A percentile compares a stretch with the other conserved stretches of the same genome.
phyloP scores from a whole-genome alignment of 2,888 invertebrate genomes.

The Eueremaeus valkanovi region DNA sequence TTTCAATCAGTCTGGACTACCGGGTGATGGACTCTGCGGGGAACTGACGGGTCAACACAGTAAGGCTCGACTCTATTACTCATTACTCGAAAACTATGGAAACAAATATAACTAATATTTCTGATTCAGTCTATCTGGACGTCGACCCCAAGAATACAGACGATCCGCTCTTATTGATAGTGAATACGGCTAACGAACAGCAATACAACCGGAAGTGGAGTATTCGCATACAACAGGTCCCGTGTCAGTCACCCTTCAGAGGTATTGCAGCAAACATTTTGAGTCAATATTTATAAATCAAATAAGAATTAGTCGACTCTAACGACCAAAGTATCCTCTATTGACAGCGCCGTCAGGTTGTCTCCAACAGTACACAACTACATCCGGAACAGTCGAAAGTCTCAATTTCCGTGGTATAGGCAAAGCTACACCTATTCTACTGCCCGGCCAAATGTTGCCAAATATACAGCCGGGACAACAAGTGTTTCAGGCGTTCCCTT shows the following conservation, averaged over 20 bases:
- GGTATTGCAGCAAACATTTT: constrained; percentile 2
- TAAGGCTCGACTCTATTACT: neutral
- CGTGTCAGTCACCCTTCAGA: constrained; percentile 43
- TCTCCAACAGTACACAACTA: constrained; percentile 42
- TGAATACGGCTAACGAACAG: constrained; percentile 44
- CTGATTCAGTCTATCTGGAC: constrained; percentile 41
- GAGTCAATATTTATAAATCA: no score
- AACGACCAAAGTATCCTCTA: no score
- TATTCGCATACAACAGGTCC: constrained; percentile 42
- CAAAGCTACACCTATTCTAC: constrained; percentile 29
- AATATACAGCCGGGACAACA: constrained; percentile 3
- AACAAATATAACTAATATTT: neutral
- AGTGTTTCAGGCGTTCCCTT: neutral
- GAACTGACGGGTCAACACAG: constrained; percentile 69
- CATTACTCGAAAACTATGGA: neutral
- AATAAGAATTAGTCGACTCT: no score
- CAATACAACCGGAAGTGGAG: constrained; percentile 43
- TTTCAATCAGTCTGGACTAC: constrained; percentile 44
- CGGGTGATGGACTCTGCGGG: constrained; percentile 73
- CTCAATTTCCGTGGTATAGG: constrained; percentile 43
- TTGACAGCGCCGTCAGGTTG: constrained; percentile 43
- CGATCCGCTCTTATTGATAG: constrained; percentile 42
- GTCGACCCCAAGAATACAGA: constrained; percentile 42
- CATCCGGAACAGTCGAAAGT: constrained; percentile 41
- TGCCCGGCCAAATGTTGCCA: neutral